phyloP scores from a whole-genome alignment of 2,888 invertebrate genomes.

The Dasysyrphus albostriatus region DNA sequence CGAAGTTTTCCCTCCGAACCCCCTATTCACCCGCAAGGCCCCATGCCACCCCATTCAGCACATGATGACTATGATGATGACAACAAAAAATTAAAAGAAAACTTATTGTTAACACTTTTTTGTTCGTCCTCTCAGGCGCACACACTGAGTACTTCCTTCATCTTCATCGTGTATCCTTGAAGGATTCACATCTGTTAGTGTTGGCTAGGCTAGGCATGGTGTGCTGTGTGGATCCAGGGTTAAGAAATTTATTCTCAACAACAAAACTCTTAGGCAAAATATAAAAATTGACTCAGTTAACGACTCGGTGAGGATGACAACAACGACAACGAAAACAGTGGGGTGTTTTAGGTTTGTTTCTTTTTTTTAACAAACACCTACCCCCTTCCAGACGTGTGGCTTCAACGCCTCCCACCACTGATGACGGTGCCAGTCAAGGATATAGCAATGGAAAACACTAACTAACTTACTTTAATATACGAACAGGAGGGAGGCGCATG shows the following conservation, averaged over 20 bases:
- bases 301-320: slow-evolving; percentile 34
- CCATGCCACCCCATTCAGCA: background rate
- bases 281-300: slow-evolving; percentile 69
- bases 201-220: slow-evolving; percentile 53
- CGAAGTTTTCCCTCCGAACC: slow-evolving; percentile 43
- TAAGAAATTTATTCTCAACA: slow-evolving; percentile 66
- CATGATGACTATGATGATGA: slow-evolving; percentile 49
- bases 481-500: slow-evolving; percentile 4
- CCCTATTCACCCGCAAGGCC: background rate
- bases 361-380: background rate
- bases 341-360: background rate
- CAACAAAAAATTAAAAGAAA: slow-evolving; percentile 71
- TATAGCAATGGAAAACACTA: slow-evolving; percentile 35
- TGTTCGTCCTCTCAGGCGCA: slow-evolving; percentile 31
- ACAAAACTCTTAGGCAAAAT: slow-evolving; percentile 63
- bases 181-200: slow-evolving; percentile 69
- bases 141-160: slow-evolving; percentile 47
- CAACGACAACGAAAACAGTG: slow-evolving; percentile 3
- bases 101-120: slow-evolving; percentile 74
- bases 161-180: slow-evolving; percentile 57
- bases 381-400: background rate
- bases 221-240: slow-evolving; percentile 24
- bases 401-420: background rate
- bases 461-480: slow-evolving; percentile 17
- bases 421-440: slow-evolving; percentile 42